phyloP scores from a whole-genome alignment of 2,888 invertebrate genomes.

The Ornithoptera alexandrae region DNA sequence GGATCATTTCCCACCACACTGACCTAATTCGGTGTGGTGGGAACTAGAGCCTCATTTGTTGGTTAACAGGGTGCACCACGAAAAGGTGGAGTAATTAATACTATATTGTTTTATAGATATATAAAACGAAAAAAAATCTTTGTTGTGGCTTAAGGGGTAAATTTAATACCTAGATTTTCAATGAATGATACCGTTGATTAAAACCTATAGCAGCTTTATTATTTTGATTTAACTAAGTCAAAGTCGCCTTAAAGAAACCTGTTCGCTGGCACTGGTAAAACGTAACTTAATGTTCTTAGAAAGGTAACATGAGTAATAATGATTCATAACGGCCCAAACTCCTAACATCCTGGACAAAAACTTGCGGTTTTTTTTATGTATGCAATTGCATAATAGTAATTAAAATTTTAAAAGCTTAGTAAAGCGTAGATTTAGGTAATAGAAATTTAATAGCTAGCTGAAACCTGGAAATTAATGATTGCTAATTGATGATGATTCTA shows the following conservation, averaged over 20 bases:
- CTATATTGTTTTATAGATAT: too few species aligned
- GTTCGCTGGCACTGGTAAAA: neutral
- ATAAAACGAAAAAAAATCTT: too few species aligned
- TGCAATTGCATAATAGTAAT: neutral
- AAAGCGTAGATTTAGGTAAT: neutral
- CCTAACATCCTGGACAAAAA: conserved; percentile 22
- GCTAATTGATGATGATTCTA: neutral
- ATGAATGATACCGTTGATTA: too few species aligned
- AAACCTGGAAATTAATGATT: neutral
- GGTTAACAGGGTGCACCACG: too few species aligned
- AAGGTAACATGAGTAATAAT: conserved; percentile 25
- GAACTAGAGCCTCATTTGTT: too few species aligned
- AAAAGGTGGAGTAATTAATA: too few species aligned
- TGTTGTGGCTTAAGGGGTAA: neutral
- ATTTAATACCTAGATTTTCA: neutral
- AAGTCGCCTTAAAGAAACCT: neutral
- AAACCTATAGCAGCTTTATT: neutral
- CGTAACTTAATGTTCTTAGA: conserved; percentile 8
- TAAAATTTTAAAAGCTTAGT: neutral
- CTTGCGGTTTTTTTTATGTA: neutral
- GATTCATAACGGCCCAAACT: conserved; percentile 17
- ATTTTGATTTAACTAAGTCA: neutral
- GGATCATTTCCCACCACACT: too few species aligned
- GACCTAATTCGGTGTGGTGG: too few species aligned
- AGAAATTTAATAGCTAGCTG: neutral